phyloP scores from a whole-genome alignment of 2,113 vertebrate species.

The Actenoides hombroni region DNA sequence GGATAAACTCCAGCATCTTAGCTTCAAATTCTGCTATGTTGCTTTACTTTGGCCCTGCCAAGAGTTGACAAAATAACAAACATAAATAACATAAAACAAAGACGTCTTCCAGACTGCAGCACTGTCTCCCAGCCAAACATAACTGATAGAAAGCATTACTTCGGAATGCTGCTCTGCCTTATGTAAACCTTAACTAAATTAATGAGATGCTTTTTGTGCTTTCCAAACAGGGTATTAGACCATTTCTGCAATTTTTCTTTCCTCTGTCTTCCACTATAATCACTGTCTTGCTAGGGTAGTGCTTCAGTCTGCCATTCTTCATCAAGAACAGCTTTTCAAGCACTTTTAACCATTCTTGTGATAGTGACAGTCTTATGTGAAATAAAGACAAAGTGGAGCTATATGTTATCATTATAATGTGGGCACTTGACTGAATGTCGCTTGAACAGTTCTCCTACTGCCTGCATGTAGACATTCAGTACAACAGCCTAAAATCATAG shows the following conservation, averaged over 20 bases:
- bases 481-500: not conserved
- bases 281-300: not conserved
- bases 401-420: not conserved
- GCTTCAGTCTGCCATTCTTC: conserved; percentile 14
- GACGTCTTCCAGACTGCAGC: not conserved
- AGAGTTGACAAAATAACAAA: not conserved
- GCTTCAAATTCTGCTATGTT: not conserved
- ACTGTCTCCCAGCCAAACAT: not conserved
- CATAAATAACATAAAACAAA: not conserved
- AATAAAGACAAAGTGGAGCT: not conserved
- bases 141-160: not conserved
- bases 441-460: not conserved
- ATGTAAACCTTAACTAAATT: conserved; percentile 18
- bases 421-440: not conserved
- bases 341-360: not conserved
- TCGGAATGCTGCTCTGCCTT: not conserved
- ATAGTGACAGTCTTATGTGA: not conserved
- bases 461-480: not conserved
- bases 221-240: not conserved
- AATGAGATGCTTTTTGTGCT: not conserved
- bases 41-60: not conserved
- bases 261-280: not conserved
- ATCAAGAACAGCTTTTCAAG: not conserved
- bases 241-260: conserved; percentile 4
- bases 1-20: not conserved